Conservation (phyloP, 2,888 invertebrate genomes). For the Dermolepida albohirtum region DNA sequence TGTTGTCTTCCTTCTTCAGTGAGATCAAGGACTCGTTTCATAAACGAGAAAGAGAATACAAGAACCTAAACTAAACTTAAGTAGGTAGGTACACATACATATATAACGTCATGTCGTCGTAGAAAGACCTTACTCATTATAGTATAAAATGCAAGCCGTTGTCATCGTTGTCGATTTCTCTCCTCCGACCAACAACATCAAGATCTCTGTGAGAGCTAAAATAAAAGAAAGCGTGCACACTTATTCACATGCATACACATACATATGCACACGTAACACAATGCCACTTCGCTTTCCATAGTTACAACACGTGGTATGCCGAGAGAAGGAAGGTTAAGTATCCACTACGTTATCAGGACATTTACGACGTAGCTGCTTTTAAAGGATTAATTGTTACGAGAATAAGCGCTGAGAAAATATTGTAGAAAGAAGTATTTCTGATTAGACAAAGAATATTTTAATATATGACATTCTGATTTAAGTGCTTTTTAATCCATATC, state of each 20-base stretch:
- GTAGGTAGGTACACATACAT: no score
- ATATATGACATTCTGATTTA: no score
- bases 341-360: constrained; percentile 8
- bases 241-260: not conserved
- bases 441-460: not conserved
- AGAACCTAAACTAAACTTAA: constrained; percentile 21
- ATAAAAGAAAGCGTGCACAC: constrained; percentile 27
- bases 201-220: constrained; percentile 1
- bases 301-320: constrained; percentile 2
- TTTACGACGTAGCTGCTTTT: constrained; percentile 12
- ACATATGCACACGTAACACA: constrained; percentile 10
- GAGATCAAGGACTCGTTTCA: constrained; percentile 14
- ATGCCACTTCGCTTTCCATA: constrained; percentile 14
- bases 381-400: constrained; percentile 5
- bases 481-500: no score
- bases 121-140: constrained; percentile 33
- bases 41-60: constrained; percentile 21
- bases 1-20: constrained; percentile 15
- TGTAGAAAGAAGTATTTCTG: not conserved
- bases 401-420: not conserved
- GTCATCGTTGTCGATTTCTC: constrained; percentile 6
- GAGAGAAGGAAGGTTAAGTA: constrained; percentile 18
- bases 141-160: constrained; percentile 17
- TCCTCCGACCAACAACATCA: constrained; percentile 4
- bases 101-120: constrained; percentile 14